Conservation (phyloP, 2,113 vertebrate species). For the Colossoma macropomum region DNA sequence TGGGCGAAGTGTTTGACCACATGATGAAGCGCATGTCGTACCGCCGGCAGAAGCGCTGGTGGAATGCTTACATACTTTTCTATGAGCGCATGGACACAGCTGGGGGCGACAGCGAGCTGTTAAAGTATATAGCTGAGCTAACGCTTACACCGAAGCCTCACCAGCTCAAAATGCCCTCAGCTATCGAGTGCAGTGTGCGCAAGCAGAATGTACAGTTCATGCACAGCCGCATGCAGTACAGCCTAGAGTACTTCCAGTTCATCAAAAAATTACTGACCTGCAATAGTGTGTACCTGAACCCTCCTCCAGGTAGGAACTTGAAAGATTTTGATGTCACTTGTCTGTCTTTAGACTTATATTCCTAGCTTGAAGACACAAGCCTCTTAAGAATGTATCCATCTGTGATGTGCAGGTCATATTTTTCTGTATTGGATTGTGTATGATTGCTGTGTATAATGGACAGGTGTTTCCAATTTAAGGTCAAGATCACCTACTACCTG, state of each 20-base stretch:
- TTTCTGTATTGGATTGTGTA: not conserved
- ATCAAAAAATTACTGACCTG: constrained; percentile 99
- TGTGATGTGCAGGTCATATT: not conserved
- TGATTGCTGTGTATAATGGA: not conserved
- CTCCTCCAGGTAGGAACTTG: constrained; percentile 87
- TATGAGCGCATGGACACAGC: constrained; percentile 96
- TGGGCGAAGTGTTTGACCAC: constrained; percentile 98
- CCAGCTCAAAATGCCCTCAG: constrained; percentile 94
- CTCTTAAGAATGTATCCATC: not conserved
- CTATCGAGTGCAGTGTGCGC: constrained; percentile 95
- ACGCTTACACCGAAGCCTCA: constrained; percentile 85
- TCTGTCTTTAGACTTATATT: not conserved
- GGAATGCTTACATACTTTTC: constrained; percentile 99
- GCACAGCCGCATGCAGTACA: constrained; percentile 99
- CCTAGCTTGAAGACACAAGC: not conserved
- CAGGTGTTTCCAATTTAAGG: constrained; percentile 70
- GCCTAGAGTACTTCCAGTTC: constrained; percentile 98
- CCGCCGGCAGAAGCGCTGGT: constrained; percentile 97
- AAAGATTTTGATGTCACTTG: not conserved
- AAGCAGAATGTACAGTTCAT: constrained; percentile 99
- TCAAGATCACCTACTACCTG: constrained; percentile 97
- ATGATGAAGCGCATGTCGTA: constrained; percentile 99
- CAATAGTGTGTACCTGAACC: constrained; percentile 98
- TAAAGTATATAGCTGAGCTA: constrained; percentile 93
- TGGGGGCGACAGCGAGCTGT: constrained; percentile 91